Evolutionary conservation across 2,888 invertebrate genomes (phyloP).

Genomic region (Charanyca ferruginea): DNA sequence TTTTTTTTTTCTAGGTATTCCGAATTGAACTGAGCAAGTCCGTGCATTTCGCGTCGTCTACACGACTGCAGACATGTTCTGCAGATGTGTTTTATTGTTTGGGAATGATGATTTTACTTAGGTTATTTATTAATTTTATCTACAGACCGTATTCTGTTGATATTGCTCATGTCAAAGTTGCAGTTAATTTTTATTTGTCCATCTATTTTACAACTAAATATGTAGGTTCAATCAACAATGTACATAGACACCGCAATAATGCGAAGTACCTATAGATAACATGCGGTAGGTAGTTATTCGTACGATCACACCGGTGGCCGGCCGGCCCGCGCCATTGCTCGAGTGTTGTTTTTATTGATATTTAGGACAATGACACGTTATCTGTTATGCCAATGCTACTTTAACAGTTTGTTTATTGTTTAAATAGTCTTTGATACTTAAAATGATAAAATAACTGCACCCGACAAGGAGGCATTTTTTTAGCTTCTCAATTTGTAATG

Average conservation of each 20-base stretch:
- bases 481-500: too few species aligned
- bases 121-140: too few species aligned
- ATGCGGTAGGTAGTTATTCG: background rate
- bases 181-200: background rate
- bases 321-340: background rate
- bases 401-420: constrained; percentile 12
- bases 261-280: constrained; percentile 37
- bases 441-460: constrained; percentile 4
- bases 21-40: too few species aligned
- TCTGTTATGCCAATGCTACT: constrained; percentile 52
- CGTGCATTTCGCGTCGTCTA: too few species aligned
- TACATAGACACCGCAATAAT: constrained; percentile 2
- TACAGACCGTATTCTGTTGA: background rate
- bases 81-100: too few species aligned
- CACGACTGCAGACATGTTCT: too few species aligned
- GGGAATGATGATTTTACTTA: too few species aligned
- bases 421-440: constrained; percentile 4
- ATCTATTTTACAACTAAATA: constrained; percentile 13
- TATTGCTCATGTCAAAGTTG: too few species aligned
- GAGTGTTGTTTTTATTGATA: constrained; percentile 49
- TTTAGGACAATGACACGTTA: constrained; percentile 68
- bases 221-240: constrained; percentile 30
- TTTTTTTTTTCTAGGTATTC: too few species aligned
- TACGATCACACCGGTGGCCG: background rate
- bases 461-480: too few species aligned